These are phyloP conservation scores for Lycaon pictus DNA, from an alignment of 2,113 vertebrate genomes.

Conservation along the genomic window DNA sequence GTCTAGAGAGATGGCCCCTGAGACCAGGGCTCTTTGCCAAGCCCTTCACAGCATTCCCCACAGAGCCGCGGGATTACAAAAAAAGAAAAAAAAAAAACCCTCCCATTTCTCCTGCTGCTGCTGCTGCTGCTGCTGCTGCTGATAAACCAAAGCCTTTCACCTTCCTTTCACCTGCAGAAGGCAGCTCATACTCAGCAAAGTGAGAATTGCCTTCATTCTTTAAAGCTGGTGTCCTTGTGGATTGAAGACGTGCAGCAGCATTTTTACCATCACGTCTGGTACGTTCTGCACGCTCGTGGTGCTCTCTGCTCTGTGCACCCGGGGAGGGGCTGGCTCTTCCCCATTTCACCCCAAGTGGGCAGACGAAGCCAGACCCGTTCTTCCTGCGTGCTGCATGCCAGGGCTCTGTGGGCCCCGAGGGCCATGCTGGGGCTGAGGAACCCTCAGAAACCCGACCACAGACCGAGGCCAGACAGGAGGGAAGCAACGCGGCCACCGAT, in stretches of 20 bases:
- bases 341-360: no score
- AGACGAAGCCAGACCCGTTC: background rate
- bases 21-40: background rate
- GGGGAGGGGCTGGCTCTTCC: accelerated
- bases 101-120: background rate
- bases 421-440: background rate
- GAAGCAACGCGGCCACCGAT: accelerated
- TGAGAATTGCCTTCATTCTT: background rate
- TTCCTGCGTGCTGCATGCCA: background rate
- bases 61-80: background rate
- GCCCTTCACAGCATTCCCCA: background rate
- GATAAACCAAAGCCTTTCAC: background rate
- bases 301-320: background rate
- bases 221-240: background rate
- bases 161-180: background rate
- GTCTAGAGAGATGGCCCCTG: no score
- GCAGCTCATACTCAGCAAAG: background rate
- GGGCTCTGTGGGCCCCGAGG: background rate
- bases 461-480: background rate
- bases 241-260: accelerated
- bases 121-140: background rate
- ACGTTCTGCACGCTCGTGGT: accelerated
- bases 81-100: background rate
- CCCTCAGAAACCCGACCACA: no score
- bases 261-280: accelerated